Conservation (phyloP, 1,140 invertebrate species). For the Cydia pomonella region DNA sequence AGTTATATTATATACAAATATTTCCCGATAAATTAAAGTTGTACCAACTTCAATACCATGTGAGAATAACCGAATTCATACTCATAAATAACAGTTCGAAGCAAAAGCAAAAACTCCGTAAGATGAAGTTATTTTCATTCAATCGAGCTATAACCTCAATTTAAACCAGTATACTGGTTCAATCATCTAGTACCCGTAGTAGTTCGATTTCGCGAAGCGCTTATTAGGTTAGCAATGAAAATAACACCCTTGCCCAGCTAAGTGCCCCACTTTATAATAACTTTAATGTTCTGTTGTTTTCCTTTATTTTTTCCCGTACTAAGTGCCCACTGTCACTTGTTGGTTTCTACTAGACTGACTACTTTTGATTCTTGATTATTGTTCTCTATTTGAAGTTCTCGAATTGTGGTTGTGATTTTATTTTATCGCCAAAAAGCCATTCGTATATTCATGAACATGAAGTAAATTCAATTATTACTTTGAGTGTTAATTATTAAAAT, state of each 20-base stretch:
- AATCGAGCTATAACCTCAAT: too few relatives aligned
- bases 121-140: too few relatives aligned
- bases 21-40: too few relatives aligned
- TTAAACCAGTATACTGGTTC: too few relatives aligned
- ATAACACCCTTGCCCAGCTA: background rate
- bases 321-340: constrained; percentile 26
- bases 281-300: constrained; percentile 32
- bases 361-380: constrained; percentile 13
- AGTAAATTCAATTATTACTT: too few relatives aligned
- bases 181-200: too few relatives aligned
- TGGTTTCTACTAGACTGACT: constrained; percentile 1
- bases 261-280: constrained; percentile 32
- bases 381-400: background rate
- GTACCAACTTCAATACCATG: too few relatives aligned
- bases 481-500: background rate
- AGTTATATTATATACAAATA: too few relatives aligned
- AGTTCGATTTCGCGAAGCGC: background rate
- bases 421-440: background rate
- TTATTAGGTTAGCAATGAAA: background rate
- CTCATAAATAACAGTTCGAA: too few relatives aligned
- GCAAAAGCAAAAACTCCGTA: too few relatives aligned
- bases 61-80: too few relatives aligned
- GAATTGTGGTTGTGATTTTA: background rate
- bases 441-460: too few relatives aligned
- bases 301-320: constrained; percentile 15